Evolutionary conservation across 2,888 invertebrate genomes (phyloP).

Genomic region (Acleris laterana): DNA sequence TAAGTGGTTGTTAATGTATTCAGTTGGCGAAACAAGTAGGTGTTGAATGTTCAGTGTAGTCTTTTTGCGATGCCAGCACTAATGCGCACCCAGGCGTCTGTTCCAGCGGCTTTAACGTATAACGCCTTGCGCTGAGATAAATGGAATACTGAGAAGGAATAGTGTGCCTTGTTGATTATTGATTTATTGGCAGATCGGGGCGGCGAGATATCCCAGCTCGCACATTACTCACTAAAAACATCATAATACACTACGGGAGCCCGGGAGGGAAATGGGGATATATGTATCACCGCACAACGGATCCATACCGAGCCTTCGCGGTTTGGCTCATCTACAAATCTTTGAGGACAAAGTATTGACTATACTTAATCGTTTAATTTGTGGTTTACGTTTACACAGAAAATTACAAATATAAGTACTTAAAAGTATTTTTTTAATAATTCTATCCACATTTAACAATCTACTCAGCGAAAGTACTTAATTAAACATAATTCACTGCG

Average conservation of each 20-base stretch:
- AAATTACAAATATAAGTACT: no score
- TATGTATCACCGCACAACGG: constrained; percentile 47
- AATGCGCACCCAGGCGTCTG: constrained; percentile 25
- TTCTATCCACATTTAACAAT: no score
- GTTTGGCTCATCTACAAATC: not conserved
- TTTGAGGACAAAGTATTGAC: not conserved
- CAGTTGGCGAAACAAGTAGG: constrained; percentile 23
- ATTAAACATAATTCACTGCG: no score
- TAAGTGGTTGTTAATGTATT: constrained; percentile 26
- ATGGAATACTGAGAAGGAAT: constrained; percentile 24
- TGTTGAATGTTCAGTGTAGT: constrained; percentile 17
- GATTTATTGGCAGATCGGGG: constrained; percentile 75
- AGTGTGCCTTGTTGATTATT: constrained; percentile 63
- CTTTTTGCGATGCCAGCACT: constrained; percentile 31
- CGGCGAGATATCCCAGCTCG: constrained; percentile 62
- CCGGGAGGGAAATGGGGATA: constrained; percentile 58
- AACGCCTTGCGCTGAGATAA: constrained; percentile 18
- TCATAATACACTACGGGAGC: constrained; percentile 59
- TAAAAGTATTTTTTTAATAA: no score
- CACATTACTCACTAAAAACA: constrained; percentile 71
- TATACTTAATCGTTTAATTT: no score
- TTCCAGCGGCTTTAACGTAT: constrained; percentile 31
- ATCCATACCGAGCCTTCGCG: not conserved
- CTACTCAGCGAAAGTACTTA: no score
- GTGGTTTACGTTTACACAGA: no score